Base-by-base conservation (phyloP, 2,113 vertebrate species). In the Xiphophorus couchianus region DNA sequence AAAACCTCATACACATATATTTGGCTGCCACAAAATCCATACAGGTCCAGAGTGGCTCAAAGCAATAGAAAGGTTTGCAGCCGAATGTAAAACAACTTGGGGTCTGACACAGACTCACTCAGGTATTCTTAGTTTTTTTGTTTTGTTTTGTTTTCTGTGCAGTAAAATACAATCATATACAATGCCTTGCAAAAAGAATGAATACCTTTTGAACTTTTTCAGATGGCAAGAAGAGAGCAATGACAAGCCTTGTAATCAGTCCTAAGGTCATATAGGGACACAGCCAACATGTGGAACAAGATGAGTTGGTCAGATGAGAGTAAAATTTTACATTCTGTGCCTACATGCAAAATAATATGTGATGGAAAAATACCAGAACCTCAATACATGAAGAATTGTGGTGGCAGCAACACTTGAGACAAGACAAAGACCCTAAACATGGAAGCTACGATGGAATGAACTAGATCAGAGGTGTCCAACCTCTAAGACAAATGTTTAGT, bases 1-100 rank as follows among this genome's bases (percentile, higher is more conserved):
- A 37, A 4, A 68, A 33, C 14, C 48, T 79, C 39, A 60, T 5
- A 73, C 10, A 61, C 48, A 44, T n/a, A 64, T 54, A 72, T 58
- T 8, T 64, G 28, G 37, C 68, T 27, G 72, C 30, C 10, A 27
- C 29, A 39, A 62, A 35, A 44, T 44, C 12, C 37, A 39, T 12
- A 42, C 11, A 15, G n/a, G 7, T 67, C 48, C 14, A 44, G 39
- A 27, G 19, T 30, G 48, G 17, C 51, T 19, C 44, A 17, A 48
- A 48, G 19, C 19, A 54, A 25, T 22, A 54, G 22, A 9, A 1
- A 54, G 48, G 48, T 22, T 22, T 51, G 6, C 0, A 54, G n/a
- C 6, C 7, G 9, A n/a, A 25, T n/a, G 9, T 8, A 37, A n/a
- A 13, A 11, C 25, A 19, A 12, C 44, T 14, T 35, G n/a, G 25